Conservation (phyloP, 2,888 invertebrate genomes). For the Drosophila mercatorum region DNA sequence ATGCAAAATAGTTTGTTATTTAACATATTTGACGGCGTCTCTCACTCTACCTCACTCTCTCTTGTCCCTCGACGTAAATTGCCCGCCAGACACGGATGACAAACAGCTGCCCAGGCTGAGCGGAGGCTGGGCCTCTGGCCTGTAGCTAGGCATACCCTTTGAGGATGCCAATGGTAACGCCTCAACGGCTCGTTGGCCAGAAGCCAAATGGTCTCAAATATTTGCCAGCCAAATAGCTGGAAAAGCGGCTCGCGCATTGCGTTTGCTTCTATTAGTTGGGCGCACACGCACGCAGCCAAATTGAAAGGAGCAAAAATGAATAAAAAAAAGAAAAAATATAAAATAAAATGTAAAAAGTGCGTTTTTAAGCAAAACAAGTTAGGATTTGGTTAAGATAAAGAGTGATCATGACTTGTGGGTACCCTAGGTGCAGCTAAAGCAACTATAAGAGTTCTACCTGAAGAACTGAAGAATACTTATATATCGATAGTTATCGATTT, state of each 20-base stretch:
- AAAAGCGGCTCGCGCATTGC: conserved; percentile 47
- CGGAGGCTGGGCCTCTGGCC: no score
- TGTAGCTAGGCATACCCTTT: conserved; percentile 47
- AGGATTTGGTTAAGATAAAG: neutral
- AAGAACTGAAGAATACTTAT: neutral
- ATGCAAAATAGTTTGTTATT: conserved; percentile 80
- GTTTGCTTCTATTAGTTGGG: conserved; percentile 46
- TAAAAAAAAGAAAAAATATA: conserved; percentile 4
- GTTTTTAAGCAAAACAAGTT: neutral
- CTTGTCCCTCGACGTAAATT: conserved; percentile 56
- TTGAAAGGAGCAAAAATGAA: conserved; percentile 52
- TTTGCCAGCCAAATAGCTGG: conserved; percentile 68
- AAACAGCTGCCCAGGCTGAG: conserved; percentile 43
- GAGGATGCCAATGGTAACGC: conserved; percentile 52
- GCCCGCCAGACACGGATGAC: conserved; percentile 68
- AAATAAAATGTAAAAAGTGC: conserved; percentile 5
- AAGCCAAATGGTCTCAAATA: conserved; percentile 56
- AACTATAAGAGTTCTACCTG: no score
- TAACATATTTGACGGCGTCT: conserved; percentile 71
- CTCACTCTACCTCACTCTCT: no score
- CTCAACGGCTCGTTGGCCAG: conserved; percentile 56
- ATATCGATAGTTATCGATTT: neutral
- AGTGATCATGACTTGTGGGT: neutral
- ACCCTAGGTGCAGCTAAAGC: neutral
- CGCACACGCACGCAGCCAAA: conserved; percentile 61